A percentile compares a stretch with the other conserved stretches of the same genome.
Evolutionary conservation across 1,140 invertebrate genomes (phyloP).

Genomic region (Plutomurus gul): DNA sequence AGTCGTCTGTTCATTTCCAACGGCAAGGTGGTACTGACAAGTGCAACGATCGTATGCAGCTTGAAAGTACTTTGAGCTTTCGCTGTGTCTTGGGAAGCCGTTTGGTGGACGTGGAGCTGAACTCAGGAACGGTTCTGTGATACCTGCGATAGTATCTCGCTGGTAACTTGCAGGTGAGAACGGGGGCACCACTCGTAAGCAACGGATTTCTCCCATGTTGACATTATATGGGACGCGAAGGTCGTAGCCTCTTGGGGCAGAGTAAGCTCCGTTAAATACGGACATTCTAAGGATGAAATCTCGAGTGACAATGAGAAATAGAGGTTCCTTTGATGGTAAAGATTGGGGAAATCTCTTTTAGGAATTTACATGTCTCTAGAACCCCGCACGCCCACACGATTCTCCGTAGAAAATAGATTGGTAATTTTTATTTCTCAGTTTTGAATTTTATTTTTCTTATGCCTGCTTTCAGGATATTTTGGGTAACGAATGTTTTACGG

Average conservation of each 20-base stretch:
- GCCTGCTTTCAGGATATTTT: too few species aligned
- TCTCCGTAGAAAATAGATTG: too few species aligned
- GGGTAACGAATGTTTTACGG: too few species aligned
- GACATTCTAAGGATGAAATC: not conserved
- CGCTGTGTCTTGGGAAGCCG: not conserved
- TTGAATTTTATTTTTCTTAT: too few species aligned
- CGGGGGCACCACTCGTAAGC: constrained; percentile 20
- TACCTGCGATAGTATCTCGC: not conserved
- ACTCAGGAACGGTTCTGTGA: not conserved
- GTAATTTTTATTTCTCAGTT: too few species aligned
- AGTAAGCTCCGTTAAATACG: constrained; percentile 40
- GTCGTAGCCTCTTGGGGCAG: constrained; percentile 40
- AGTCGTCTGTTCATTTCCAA: not conserved
- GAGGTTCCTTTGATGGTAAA: not conserved
- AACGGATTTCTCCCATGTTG: constrained; percentile 39
- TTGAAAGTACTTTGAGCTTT: not conserved
- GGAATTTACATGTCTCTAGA: too few species aligned
- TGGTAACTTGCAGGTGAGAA: not conserved
- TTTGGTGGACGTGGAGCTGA: not conserved
- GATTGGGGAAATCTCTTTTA: too few species aligned
- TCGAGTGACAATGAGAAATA: not conserved
- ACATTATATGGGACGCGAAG: constrained; percentile 39
- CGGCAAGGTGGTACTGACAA: not conserved
- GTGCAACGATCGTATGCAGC: constrained; percentile 2
- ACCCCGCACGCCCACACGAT: too few species aligned